Base-by-base conservation (phyloP, 1,140 invertebrate genomes). In the Drosophila nannoptera region DNA sequence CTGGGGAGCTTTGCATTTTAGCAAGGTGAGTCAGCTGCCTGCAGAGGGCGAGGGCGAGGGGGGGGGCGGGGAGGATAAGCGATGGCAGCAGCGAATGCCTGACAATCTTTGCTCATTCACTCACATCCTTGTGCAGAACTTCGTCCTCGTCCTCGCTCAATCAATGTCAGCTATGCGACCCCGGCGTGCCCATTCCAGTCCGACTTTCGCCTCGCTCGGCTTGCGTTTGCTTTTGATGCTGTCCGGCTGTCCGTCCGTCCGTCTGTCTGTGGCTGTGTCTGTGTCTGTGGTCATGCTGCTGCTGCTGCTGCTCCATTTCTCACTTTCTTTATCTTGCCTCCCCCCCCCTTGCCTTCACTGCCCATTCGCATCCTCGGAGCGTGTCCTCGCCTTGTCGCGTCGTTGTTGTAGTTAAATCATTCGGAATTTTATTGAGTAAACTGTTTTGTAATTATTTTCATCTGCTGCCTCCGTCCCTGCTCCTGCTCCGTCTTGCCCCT, bases 401-500 rank as follows among this genome's bases (percentile, higher is more conserved):
- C 67, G 43, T 76, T 66, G 49, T 75, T 77, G 69, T 73, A 82
- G 74, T 81, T 82, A 82, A 82, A 82, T 82, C 78, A 82, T 72
- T 82, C 58, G 75, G 75, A 78, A 84, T 84, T 78, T 82, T 78
- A 82, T 82, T 78, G 80, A 78, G 80, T 84, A 82, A 83, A 83
- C 76, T 84, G 78, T 70, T 83, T 84, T 80, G 68, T 76, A 83
- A 83, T 83, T 83, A 83, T 83, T 83, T 84, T 78, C 78, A 76
- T 73, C 78, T 61, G 54, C 22, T 29, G 29, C 43, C 54, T 8
- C 9, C 8, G 45, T n/a, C 12, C 68, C 78, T 60, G 53, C 40
- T 14, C 54, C 49, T 74, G 76, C 67, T 50, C 64, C 59, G 66
- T 77, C 75, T 72, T 69, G 58, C 52, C 29, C 29, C 32, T 11